These are phyloP conservation scores for Trichacis sp. DNA, from an alignment of 2,888 invertebrate genomes.

Conservation along the genomic window DNA sequence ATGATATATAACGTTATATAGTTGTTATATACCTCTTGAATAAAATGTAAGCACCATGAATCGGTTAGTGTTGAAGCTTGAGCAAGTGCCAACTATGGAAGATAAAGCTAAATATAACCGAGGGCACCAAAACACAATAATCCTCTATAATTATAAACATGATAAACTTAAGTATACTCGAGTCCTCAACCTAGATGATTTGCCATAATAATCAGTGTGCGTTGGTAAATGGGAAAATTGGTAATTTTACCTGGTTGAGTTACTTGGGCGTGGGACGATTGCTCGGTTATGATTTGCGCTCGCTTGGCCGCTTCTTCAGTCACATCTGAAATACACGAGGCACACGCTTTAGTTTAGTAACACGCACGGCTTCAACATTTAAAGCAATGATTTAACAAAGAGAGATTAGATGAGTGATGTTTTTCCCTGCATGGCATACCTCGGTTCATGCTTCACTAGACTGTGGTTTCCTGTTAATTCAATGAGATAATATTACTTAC, in stretches of 20 bases:
- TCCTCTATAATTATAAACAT: too few relatives aligned
- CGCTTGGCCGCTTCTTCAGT: slow-evolving; percentile 66
- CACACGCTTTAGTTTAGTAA: slow-evolving; percentile 26
- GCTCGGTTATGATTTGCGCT: slow-evolving; percentile 60
- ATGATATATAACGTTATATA: neutral
- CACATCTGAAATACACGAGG: slow-evolving; percentile 61
- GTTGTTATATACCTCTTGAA: slow-evolving; percentile 53
- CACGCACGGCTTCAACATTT: slow-evolving; percentile 53
- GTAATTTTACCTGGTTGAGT: slow-evolving; percentile 60
- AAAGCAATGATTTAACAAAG: slow-evolving; percentile 67
- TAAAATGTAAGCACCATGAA: slow-evolving; percentile 62
- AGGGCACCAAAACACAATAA: slow-evolving; percentile 69
- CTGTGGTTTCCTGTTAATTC: slow-evolving; percentile 66
- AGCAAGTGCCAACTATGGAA: slow-evolving; percentile 69
- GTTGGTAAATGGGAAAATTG: slow-evolving; percentile 7
- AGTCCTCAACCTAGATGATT: slow-evolving; percentile 57
- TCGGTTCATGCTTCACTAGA: slow-evolving; percentile 68
- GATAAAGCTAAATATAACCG: slow-evolving; percentile 70
- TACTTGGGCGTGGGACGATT: slow-evolving; percentile 41
- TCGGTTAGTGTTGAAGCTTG: slow-evolving; percentile 67
- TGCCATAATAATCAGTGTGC: slow-evolving; percentile 35
- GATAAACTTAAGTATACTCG: too few relatives aligned
- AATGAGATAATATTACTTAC: slow-evolving; percentile 64
- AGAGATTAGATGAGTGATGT: slow-evolving; percentile 69
- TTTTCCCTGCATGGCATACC: slow-evolving; percentile 67